Evolutionary conservation across 2,113 vertebrate genomes (phyloP).

Genomic region (Myocastor coypus): DNA sequence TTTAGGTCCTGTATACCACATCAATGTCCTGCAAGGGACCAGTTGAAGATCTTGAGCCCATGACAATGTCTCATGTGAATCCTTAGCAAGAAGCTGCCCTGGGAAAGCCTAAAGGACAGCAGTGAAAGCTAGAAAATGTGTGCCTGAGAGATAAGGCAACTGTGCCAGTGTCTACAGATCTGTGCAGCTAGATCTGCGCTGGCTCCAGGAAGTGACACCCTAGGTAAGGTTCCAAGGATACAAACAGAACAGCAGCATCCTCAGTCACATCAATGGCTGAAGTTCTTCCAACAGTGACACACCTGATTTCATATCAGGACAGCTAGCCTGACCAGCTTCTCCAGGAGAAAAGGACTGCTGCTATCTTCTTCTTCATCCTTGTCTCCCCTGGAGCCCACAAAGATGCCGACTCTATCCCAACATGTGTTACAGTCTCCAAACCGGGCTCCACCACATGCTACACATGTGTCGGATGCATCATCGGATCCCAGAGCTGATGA

Average conservation of each 20-base stretch:
- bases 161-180: too few species aligned
- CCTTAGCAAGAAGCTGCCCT: not conserved
- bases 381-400: too few species aligned
- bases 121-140: not conserved
- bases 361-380: too few species aligned
- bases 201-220: not conserved
- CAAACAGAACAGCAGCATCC: not conserved
- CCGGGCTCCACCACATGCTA: too few species aligned
- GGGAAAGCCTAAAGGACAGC: not conserved
- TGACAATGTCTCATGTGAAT: not conserved
- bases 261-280: not conserved
- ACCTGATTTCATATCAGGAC: not conserved
- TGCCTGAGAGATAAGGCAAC: too few species aligned
- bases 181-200: too few species aligned
- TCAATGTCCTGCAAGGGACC: too few species aligned
- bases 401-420: too few species aligned
- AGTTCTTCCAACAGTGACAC: not conserved
- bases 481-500: too few species aligned
- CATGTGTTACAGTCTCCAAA: too few species aligned
- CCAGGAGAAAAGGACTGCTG: not conserved
- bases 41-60: not conserved
- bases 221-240: not conserved
- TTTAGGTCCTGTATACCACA: too few species aligned
- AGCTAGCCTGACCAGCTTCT: not conserved
- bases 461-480: too few species aligned